Evolutionary conservation across 2,797 vertebrate species (phyloP).

Genomic region (Myotis daubentonii): DNA sequence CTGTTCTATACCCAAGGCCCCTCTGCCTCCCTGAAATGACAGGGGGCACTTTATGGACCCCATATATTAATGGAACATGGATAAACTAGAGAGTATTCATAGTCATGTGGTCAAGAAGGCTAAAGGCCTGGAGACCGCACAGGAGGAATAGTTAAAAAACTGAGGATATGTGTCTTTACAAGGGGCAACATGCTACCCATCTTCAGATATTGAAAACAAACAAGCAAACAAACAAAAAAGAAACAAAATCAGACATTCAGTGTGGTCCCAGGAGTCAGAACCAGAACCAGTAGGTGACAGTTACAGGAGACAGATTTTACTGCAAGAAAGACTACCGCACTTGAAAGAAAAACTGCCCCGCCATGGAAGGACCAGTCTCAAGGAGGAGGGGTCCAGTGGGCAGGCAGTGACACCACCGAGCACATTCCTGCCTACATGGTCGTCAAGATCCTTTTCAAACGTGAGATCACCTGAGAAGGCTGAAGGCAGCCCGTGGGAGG

Average conservation of each 20-base stretch:
- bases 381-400: neutral
- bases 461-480: neutral
- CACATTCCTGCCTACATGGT: neutral
- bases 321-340: neutral
- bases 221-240: neutral
- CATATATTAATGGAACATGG: neutral
- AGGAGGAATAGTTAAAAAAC: neutral
- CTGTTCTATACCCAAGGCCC: neutral
- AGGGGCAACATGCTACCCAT: neutral
- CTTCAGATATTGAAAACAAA: neutral
- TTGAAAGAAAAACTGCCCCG: neutral
- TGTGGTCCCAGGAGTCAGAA: neutral
- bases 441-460: neutral
- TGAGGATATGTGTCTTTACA: neutral
- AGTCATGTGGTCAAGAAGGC: neutral
- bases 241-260: neutral
- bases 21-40: neutral
- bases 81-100: neutral
- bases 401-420: neutral
- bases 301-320: neutral
- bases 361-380: neutral
- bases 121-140: neutral
- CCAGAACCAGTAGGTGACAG: neutral
- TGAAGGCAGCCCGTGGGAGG: neutral
- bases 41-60: neutral